phyloP scores from a whole-genome alignment of 1,140 invertebrate species.

The Stegodyphus dumicola region DNA sequence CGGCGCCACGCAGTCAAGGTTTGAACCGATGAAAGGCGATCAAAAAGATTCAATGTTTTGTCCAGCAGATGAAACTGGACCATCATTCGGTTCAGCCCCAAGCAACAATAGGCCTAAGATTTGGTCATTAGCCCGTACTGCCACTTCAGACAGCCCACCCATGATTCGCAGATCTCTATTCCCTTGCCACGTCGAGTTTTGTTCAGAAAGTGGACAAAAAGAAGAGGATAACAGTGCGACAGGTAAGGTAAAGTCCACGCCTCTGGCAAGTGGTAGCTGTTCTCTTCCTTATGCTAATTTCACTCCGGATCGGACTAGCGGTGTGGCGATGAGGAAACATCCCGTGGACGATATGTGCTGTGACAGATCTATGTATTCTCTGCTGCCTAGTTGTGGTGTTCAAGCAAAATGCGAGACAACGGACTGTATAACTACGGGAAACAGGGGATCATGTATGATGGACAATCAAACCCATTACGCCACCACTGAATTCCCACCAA shows the following conservation, averaged over 20 bases:
- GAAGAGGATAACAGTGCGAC: background rate
- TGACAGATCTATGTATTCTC: background rate
- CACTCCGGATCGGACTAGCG: background rate
- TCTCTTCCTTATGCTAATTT: background rate
- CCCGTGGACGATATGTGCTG: background rate
- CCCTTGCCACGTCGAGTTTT: background rate
- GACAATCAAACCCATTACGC: background rate
- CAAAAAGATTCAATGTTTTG: conserved; percentile 1
- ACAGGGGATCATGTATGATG: conserved; percentile 21
- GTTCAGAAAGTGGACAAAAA: background rate
- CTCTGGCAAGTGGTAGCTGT: background rate
- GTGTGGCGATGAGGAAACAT: background rate
- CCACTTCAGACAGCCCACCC: conserved; percentile 73
- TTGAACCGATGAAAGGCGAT: background rate
- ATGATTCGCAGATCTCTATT: conserved; percentile 1
- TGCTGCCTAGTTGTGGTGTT: conserved; percentile 5
- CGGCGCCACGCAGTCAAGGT: background rate
- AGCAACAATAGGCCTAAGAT: conserved; percentile 83
- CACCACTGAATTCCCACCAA: background rate
- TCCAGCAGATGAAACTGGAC: background rate
- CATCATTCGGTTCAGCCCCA: background rate
- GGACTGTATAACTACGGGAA: conserved; percentile 9
- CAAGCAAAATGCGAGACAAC: conserved; percentile 17
- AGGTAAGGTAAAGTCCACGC: background rate
- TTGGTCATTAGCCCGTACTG: conserved; percentile 95